Conservation (phyloP, 1,140 invertebrate species). For the Leucophenga varia region DNA sequence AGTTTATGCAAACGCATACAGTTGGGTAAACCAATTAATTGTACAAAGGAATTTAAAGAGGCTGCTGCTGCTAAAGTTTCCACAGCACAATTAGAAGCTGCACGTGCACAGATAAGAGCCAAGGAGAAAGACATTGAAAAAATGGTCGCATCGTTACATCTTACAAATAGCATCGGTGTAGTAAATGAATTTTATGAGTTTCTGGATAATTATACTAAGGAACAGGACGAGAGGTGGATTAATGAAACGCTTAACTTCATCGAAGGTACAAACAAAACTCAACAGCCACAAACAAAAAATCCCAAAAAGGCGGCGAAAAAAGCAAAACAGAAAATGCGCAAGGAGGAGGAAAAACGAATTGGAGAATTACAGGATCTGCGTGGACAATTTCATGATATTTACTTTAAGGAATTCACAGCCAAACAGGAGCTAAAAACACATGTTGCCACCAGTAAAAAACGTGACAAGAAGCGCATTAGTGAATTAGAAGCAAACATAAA, state of each 20-base stretch:
- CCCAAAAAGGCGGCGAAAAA: constrained; percentile 55
- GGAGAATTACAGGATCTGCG: constrained; percentile 49
- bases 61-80: neutral
- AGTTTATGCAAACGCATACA: constrained; percentile 48
- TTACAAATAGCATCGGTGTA: constrained; percentile 43
- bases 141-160: neutral
- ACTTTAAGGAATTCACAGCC: constrained; percentile 50
- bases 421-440: constrained; percentile 46
- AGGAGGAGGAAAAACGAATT: constrained; percentile 51
- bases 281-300: constrained; percentile 42
- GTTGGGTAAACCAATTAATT: constrained; percentile 10
- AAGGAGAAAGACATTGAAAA: neutral
- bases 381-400: constrained; percentile 49
- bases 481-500: constrained; percentile 51
- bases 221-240: constrained; percentile 47
- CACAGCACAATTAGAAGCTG: neutral
- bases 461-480: constrained; percentile 51
- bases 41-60: neutral
- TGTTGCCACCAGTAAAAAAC: constrained; percentile 44
- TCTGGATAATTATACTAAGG: constrained; percentile 41
- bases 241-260: constrained; percentile 51
- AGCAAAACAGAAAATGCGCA: constrained; percentile 51
- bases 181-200: constrained; percentile 50
- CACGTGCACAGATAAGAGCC: neutral
- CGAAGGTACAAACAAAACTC: constrained; percentile 36